phyloP scores from a whole-genome alignment of 2,797 vertebrate species.

The Micromesistius poutassou region DNA sequence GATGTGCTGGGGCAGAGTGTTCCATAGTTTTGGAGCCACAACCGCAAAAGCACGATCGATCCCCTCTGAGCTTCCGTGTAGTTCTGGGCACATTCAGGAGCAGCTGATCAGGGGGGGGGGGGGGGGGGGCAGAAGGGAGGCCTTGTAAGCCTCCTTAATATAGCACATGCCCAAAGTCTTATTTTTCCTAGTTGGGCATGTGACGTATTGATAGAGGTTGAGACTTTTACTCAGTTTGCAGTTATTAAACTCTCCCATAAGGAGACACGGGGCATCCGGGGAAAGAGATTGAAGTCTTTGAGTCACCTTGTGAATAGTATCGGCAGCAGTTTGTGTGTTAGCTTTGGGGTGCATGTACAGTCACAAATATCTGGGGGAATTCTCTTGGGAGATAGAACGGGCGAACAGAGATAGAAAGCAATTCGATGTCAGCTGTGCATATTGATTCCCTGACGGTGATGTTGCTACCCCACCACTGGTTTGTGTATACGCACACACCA shows the following conservation, averaged over 20 bases:
- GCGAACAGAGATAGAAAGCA: conserved; percentile 9
- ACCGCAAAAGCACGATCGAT: too few relatives aligned
- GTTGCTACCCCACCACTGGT: neutral
- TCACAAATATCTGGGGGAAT: conserved; percentile 14
- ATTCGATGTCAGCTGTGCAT: conserved; percentile 9
- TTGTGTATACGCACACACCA: neutral
- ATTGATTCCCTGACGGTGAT: neutral
- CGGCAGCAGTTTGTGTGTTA: neutral
- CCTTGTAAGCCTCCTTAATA: conserved; percentile 14
- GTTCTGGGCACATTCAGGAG: too few relatives aligned
- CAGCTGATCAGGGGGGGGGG: too few relatives aligned
- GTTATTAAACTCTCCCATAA: conserved; percentile 16
- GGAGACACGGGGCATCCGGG: neutral
- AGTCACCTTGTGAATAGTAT: neutral
- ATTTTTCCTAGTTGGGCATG: neutral
- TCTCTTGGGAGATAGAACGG: conserved; percentile 11
- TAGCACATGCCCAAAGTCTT: conserved; percentile 18
- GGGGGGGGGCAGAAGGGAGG: neutral
- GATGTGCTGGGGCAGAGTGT: too few relatives aligned
- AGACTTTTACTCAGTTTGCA: neutral
- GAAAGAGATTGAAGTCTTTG: neutral
- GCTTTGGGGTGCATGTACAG: conserved; percentile 15
- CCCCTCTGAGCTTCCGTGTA: too few relatives aligned
- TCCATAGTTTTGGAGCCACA: too few relatives aligned
- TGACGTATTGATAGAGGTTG: neutral